A percentile compares a stretch with the other conserved stretches of the same genome.
Conservation (phyloP, 64 coral and sea anemone species). For the Astreopora myriophthalma region DNA sequence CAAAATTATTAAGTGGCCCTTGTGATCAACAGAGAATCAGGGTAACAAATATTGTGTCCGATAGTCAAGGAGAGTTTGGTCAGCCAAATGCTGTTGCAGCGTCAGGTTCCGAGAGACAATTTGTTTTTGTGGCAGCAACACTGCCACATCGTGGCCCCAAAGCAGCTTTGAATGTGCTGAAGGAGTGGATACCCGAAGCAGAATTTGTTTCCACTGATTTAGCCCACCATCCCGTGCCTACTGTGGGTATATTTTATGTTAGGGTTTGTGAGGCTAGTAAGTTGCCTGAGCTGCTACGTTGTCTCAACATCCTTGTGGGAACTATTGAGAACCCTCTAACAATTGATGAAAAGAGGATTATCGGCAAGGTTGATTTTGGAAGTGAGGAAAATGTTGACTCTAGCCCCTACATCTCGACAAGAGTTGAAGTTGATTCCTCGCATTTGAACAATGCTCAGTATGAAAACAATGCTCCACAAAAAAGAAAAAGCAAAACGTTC, state of each 20-base stretch:
- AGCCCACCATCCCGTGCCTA: conserved; percentile 81
- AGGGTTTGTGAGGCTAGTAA: conserved; percentile 64
- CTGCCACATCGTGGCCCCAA: conserved; percentile 81
- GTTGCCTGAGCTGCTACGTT: conserved; percentile 57
- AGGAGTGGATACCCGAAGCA: conserved; percentile 62
- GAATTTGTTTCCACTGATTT: conserved; percentile 52
- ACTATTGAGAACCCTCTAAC: not conserved
- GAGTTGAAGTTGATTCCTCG: not conserved
- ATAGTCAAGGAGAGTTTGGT: not conserved
- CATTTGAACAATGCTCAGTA: not conserved
- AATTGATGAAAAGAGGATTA: not conserved
- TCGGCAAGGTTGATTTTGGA: not conserved
- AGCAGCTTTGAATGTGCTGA: conserved; percentile 70
- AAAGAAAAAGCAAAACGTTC: not conserved
- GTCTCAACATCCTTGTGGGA: conserved; percentile 67
- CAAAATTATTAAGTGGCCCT: not conserved
- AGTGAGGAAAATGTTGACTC: not conserved
- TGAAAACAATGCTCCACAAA: not conserved
- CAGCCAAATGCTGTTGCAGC: not conserved
- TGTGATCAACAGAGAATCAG: not conserved
- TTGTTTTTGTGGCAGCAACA: conserved; percentile 96
- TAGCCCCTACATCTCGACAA: not conserved
- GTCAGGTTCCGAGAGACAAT: conserved; percentile 57
- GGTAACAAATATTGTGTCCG: not conserved
- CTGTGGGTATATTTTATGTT: conserved; percentile 68